A percentile compares a stretch with the other conserved stretches of the same genome.
Conservation (phyloP, 1,140 invertebrate genomes). For the Formica exsecta region DNA sequence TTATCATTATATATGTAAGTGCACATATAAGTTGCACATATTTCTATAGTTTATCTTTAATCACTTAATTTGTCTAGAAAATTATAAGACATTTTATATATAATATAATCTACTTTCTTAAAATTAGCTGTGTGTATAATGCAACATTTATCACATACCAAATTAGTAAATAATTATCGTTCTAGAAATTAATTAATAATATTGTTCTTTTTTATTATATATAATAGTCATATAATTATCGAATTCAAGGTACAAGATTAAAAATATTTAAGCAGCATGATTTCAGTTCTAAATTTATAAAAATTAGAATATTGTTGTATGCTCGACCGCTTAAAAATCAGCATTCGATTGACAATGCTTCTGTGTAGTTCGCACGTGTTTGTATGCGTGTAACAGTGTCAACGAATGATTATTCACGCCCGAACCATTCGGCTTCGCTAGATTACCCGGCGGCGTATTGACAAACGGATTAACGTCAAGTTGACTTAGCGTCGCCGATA, state of each 20-base stretch:
- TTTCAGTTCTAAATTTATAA: neutral
- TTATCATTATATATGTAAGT: neutral
- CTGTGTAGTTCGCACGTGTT: neutral
- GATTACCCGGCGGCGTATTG: conserved; percentile 69
- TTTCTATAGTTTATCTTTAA: neutral
- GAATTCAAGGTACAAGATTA: conserved; percentile 5
- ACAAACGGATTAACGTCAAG: conserved; percentile 72
- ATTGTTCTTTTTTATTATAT: no score
- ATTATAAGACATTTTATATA: neutral
- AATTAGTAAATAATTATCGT: no score
- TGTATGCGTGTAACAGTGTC: conserved; percentile 18
- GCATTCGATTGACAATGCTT: neutral
- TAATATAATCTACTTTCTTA: neutral
- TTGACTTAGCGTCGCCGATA: conserved; percentile 72
- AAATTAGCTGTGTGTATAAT: neutral
- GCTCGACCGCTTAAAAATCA: conserved; percentile 14
- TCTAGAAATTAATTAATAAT: no score
- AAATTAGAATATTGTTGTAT: neutral
- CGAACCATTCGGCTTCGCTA: conserved; percentile 57
- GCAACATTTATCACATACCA: neutral
- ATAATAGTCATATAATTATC: neutral
- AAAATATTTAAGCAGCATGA: neutral
- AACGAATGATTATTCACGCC: conserved; percentile 71
- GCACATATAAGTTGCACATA: neutral
- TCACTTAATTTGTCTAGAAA: neutral